Evolutionary conservation across 2,888 invertebrate species (phyloP), one percentile per base, ranked within the genome.

Genomic region (Terebella lapidaria): DNA sequence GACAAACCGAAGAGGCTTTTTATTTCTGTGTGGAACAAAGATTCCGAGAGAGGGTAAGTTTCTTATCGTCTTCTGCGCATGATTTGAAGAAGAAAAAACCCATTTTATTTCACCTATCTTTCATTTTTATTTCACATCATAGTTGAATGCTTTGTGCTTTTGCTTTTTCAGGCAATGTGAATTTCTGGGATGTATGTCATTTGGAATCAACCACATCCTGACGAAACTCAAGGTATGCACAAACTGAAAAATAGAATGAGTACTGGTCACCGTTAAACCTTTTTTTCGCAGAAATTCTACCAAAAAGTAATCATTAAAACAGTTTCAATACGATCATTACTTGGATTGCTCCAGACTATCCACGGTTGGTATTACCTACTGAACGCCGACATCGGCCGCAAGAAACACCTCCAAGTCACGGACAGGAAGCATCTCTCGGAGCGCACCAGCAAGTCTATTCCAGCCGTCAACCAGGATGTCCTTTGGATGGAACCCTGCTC

Each of bases 171-270:
- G 42, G 10, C 51, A 56, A 42, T 93, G 92, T 85, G 92, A 93
- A 84, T 90, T 93, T 83, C 85, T 94, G 83, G 94, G 93, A 86
- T 93, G 92, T 83, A 89, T 91, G 88, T 91, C 92, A 82, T 91
- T 93, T 84, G 89, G 91, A 72, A 85, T 93, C 74, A 88, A 88
- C 82, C 87, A 90, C 85, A 61, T 66, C 45, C 45, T 27, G 3
- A 53, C 24, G 20, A 59, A 59, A 30, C 52, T 15, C 10, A 35
- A 35, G 42, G 42, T 35, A 35, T 15, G 42, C 10, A 35, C 42
- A n/a, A n/a, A n/a, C n/a, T n/a, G n/a, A n/a, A n/a, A n/a, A n/a
- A n/a, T n/a, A n/a, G n/a, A n/a, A n/a, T n/a, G n/a, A n/a, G n/a
- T n/a, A n/a, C n/a, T n/a, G n/a, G n/a, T n/a, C n/a, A n/a, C n/a